Base-by-base conservation (phyloP, 1,140 invertebrate species). In the Gryllus bimaculatus region DNA sequence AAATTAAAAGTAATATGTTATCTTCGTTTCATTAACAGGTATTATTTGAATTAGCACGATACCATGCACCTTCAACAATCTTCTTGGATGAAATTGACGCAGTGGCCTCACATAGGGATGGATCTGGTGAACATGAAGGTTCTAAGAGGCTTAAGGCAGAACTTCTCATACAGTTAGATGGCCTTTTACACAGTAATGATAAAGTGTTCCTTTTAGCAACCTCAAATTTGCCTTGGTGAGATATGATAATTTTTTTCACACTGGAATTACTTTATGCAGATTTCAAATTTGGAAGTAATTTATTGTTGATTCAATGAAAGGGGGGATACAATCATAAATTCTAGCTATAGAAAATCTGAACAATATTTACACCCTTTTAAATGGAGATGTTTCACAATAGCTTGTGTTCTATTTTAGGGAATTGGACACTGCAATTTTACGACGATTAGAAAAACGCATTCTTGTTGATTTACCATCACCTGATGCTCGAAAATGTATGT, bases 71-170 rank as follows among this genome's bases (percentile, higher is more conserved):
- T 0, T 94, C 95, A 3, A 96, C 96, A 66, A 96, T 99, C 81
- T 99, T 99, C 85, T 92, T 99, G 54, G 98, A 99, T 85, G 98
- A 99, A 87, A 92, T 99, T 76, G 98, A 99, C 84, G 93, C 95
- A 47, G 87, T 98, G 18, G 92, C 94, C 8, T 92, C 93, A 0
- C 90, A 90, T 78, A 86, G 93, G 26, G 92, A 92, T 39, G 85
- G 88, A 0, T 87, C 90, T 1, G 90, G 89, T 0, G 95, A 97
- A 84, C 96, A 98, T 82, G 98, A 99, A 85, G 96, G 97, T 0
- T 94, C 94, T 26, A 88, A 96, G 79, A 87, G 97, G 80, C 92
- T 99, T 18, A 97, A 96, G 87, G 93, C 96, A 39, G 96, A 99
- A 86, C 87, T 99, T 7, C 90, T 99, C 0, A 91, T 95, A 10